A percentile compares a stretch with the other conserved stretches of the same genome.
Evolutionary conservation across 2,113 vertebrate genomes (phyloP).

Genomic region (Scolopax mira): DNA sequence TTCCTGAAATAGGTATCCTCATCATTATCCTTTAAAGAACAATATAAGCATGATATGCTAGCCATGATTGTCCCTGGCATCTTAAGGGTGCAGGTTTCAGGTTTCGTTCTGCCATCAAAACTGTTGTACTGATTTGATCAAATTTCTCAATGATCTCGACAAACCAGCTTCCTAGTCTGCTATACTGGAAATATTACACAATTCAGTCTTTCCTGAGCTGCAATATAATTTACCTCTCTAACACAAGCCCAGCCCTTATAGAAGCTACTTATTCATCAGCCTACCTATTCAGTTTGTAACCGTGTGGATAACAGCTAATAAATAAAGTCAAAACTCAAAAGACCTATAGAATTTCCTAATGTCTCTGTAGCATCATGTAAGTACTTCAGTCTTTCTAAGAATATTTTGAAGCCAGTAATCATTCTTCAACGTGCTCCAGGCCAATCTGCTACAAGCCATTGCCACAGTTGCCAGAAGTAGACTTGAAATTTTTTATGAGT

Average conservation of each 20-base stretch:
- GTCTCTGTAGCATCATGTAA: not conserved
- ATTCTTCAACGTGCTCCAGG: not conserved
- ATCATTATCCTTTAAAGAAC: not conserved
- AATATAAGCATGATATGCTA: not conserved
- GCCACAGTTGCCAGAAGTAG: not conserved
- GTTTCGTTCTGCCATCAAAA: not conserved
- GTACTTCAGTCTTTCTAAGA: not conserved
- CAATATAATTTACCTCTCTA: not conserved
- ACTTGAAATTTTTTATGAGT: not conserved
- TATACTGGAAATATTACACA: not conserved
- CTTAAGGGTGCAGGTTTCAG: not conserved
- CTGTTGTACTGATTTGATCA: not conserved
- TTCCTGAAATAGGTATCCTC: not conserved
- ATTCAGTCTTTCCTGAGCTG: not conserved
- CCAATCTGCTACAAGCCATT: not conserved
- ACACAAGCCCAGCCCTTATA: not conserved
- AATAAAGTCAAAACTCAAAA: not conserved
- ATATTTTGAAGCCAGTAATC: not conserved
- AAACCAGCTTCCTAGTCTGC: not conserved
- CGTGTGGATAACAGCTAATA: not conserved
- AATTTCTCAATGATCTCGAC: not conserved
- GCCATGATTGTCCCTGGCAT: fast-evolving
- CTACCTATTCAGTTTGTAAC: not conserved
- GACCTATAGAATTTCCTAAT: not conserved
- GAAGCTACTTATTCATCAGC: not conserved